A percentile compares a stretch with the other conserved stretches of the same genome.
phyloP scores from a whole-genome alignment of 23 tunicate species.

The Oikopleura albicans region DNA sequence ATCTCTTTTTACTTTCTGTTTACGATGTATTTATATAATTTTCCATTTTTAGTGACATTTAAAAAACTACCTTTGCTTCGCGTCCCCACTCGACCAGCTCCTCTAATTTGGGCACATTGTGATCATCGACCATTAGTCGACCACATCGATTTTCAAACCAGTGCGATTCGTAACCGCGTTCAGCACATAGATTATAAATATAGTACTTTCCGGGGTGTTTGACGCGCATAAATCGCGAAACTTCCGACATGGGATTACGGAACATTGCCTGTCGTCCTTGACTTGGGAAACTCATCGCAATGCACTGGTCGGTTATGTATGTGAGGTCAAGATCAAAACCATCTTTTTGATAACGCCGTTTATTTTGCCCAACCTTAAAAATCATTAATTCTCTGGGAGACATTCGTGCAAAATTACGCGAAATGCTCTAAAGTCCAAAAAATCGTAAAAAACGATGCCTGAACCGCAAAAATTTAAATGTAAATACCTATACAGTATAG shows the following conservation, averaged over 20 bases:
- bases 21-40: too few species aligned
- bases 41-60: too few species aligned
- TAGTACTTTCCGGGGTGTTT: constrained; percentile 67
- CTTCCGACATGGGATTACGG: constrained; percentile 86
- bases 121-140: constrained; percentile 77
- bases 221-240: constrained; percentile 73
- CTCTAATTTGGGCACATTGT: constrained; percentile 70
- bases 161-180: constrained; percentile 43
- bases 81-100: constrained; percentile 12
- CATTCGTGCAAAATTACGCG: too few species aligned
- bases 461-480: too few species aligned
- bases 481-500: too few species aligned
- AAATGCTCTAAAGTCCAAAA: too few species aligned
- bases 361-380: not conserved
- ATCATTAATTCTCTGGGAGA: too few species aligned
- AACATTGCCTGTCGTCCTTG: constrained; percentile 45
- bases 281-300: constrained; percentile 97
- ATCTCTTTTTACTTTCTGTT: too few species aligned
- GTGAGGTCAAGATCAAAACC: constrained; percentile 93
- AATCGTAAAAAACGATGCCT: too few species aligned
- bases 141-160: constrained; percentile 44
- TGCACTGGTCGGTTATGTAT: constrained; percentile 79
- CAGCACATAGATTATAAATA: constrained; percentile 92
- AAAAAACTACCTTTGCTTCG: constrained; percentile 4
- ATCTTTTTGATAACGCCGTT: constrained; percentile 52